Base-by-base conservation (phyloP, 2,113 vertebrate genomes). In the Oryzias melastigma region DNA sequence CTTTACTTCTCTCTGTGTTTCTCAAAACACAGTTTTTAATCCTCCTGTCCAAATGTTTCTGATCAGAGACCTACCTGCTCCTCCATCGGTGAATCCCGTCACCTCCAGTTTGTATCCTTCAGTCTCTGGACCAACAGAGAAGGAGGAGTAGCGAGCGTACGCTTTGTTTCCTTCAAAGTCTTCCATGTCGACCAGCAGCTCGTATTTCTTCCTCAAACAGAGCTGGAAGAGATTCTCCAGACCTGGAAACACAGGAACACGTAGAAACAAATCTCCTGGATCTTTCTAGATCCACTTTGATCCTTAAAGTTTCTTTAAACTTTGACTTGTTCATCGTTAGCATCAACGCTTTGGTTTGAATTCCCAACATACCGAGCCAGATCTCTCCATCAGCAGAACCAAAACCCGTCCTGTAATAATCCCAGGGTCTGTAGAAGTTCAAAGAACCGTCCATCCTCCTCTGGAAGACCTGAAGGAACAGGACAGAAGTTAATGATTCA, bases 161-260 rank as follows among this genome's bases (percentile, higher is more conserved):
- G 0, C 43, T 14, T 52, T 40, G 2, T 52, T 55, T 19, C 73
- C 57, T 1, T 18, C 29, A 15, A 83, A 83, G 66, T 83, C 77
- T 68, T 80, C 69, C 80, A 82, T 67, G 20, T 76, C 51, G 0
- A 83, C 69, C 45, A 67, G 52, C 58, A 83, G 69, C 65, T 79
- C 65, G 2, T 43, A 53, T 4, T 6, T 29, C 7, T 29, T 52
- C 5, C 3, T 7, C 17, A 4, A 17, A 1, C 55, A 71, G 57
- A 81, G 20, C 1, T 68, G 42, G 47, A 16, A 53, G 24, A 76
- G 2, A 4, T 3, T 48, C 45, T 77, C 73, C 2, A 81, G 73
- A 56, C 78, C 78, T 81, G 29, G 13, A 65, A 2, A 64, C 18
- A 22, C n/a, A n/a, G n/a, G n/a, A n/a, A n/a, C 17, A 48, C 14